Evolutionary conservation across 2,797 vertebrate genomes (phyloP), one percentile per base, ranked within the genome.

Genomic region (Triplophysa yarkandensis): DNA sequence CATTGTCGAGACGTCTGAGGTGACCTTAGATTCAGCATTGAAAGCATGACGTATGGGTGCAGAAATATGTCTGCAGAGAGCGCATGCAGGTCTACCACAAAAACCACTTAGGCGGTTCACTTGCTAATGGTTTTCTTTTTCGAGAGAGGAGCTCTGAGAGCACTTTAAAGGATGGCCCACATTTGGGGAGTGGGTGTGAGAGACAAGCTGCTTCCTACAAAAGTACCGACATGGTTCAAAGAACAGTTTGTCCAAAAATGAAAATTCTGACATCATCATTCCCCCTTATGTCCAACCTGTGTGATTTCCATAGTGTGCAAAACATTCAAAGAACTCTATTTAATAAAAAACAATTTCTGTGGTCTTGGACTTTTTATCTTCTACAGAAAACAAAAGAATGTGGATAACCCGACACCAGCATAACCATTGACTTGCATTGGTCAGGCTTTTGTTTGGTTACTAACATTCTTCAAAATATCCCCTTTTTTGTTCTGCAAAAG

Each of bases 21-120:
- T 71, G 76, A 81, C 72, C 62, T 66, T 64, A 68, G 32, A 75
- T 23, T 46, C 32, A 52, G 62, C 68, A 70, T 75, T 57, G 57
- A 67, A 30, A 9, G 43, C 55, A 72, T 76, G 68, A 79, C 68
- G 80, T 78, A 83, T 86, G 82, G 86, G 83, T 85, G 85, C 71
- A 82, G 81, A 80, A 77, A 69, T 54, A 73, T 83, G 81, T 80
- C 81, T 67, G 67, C 76, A 80, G 86, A 85, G 50, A 86, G 87
- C 83, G 82, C 78, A 81, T 81, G 83, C 81, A 84, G 82, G 85
- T 87, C 85, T 88, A 91, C 90, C 87, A 88, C 88, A 88, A 86
- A 91, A 92, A 89, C 84, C 88, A 92, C 90, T 91, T 87, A 91
- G 89, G 86, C 87, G 77, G 79, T 75, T 82, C 81, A 86, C 85